Evolutionary conservation across 2,797 vertebrate genomes (phyloP), one percentile per base, ranked within the genome.

Genomic region (Echiichthys vipera): DNA sequence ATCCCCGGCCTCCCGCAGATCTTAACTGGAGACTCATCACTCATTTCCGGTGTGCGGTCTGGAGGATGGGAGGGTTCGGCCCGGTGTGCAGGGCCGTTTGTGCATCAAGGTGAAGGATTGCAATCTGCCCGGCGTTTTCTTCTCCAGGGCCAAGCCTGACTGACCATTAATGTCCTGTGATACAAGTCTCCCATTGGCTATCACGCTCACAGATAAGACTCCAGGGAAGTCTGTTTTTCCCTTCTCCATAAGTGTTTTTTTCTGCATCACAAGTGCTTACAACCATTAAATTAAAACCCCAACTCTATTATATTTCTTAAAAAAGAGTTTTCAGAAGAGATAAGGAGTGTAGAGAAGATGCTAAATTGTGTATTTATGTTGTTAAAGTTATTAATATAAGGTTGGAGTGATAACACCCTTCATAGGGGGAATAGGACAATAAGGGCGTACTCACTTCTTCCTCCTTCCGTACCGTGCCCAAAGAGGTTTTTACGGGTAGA

Each of bases 61-160:
- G 25, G 56, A 37, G 74, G 42, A 54, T 3, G 56, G 67, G 74
- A 57, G 55, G 71, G 43, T 70, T 67, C 15, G 56, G 80, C 56
- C 68, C 46, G 74, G 63, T 45, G 73, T 51, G 82, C 58, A 2
- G 0, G 55, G 65, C 67, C 66, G 49, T 80, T 82, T 84, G 84
- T 82, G 72, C 86, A 81, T 78, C 78, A 73, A 68, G 84, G 86
- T 85, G 87, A 88, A 65, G 68, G 79, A 86, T 80, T 86, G 78
- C 85, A 83, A 71, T 87, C 78, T 81, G 85, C 78, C 81, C 24
- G 67, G 50, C 34, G 11, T 71, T 81, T 66, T 56, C 43, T 64
- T 69, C 51, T 72, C 59, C 24, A 5, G 42, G 67, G 82, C 77
- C 79, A 59, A 81, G 67, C 72, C 76, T 73, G 49, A 71, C 71